Conservation (phyloP, 2,797 vertebrate genomes). For the Brotula barbata region DNA sequence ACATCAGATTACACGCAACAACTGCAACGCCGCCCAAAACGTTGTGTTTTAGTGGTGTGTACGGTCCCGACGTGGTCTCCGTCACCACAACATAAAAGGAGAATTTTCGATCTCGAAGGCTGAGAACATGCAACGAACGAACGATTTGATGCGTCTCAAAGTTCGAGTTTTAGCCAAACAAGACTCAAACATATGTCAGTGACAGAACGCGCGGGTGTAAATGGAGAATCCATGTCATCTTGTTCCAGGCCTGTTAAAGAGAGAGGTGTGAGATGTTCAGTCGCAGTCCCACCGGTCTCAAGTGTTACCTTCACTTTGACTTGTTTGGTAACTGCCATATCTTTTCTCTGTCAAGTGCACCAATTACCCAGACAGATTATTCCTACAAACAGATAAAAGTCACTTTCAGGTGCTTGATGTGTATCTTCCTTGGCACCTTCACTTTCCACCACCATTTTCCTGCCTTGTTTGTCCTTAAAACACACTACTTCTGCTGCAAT, state of each 20-base stretch:
- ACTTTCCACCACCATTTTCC: neutral
- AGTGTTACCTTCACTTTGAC: constrained; percentile 72
- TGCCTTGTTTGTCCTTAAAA: too few species aligned
- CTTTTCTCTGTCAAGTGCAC: constrained; percentile 30
- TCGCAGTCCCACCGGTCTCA: constrained; percentile 67
- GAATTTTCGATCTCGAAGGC: constrained; percentile 51
- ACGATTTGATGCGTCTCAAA: constrained; percentile 66
- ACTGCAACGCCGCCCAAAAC: too few species aligned
- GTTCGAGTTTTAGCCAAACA: constrained; percentile 75
- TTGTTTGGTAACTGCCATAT: constrained; percentile 46
- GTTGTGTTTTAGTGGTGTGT: neutral
- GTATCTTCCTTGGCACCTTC: constrained; percentile 2
- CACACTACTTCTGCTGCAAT: neutral
- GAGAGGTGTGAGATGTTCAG: constrained; percentile 72
- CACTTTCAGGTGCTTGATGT: neutral
- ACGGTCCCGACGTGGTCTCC: constrained; percentile 26
- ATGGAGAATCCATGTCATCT: constrained; percentile 81
- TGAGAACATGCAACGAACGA: constrained; percentile 67
- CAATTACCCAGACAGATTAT: constrained; percentile 43
- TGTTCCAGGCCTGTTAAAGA: constrained; percentile 60
- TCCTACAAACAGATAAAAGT: constrained; percentile 6
- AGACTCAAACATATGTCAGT: constrained; percentile 72
- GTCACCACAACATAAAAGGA: constrained; percentile 23
- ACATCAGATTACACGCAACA: neutral
- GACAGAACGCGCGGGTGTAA: constrained; percentile 80